Percentiles rank a stretch among this genome's conserved stretches.
Evolutionary conservation across 2,797 vertebrate genomes (phyloP).

Genomic region (Lepilemur septentrionalis): DNA sequence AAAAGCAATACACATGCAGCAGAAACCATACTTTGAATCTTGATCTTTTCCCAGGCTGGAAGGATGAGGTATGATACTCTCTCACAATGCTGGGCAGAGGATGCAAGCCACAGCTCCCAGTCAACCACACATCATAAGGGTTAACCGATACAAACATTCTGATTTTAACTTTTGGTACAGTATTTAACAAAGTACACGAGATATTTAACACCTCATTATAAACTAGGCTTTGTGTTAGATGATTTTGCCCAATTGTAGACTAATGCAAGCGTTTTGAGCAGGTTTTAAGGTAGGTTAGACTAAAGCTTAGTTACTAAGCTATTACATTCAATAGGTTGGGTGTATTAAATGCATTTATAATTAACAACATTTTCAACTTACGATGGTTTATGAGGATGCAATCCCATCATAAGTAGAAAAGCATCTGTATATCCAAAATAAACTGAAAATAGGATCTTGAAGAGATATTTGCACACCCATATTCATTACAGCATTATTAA

Average conservation of each 20-base stretch:
- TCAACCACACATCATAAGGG: not conserved
- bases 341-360: not conserved
- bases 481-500: not conserved
- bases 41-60: not conserved
- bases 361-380: not conserved
- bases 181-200: not conserved
- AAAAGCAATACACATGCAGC: not conserved
- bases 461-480: not conserved
- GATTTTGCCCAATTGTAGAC: not conserved
- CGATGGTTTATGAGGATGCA: not conserved
- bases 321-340: not conserved
- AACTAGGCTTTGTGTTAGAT: not conserved
- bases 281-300: not conserved
- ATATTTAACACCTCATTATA: not conserved
- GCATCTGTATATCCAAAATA: not conserved
- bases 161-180: not conserved
- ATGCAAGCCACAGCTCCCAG: not conserved
- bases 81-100: not conserved
- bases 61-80: not conserved
- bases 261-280: not conserved
- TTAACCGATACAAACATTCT: not conserved
- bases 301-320: not conserved
- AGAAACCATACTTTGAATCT: not conserved
- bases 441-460: not conserved
- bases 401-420: not conserved